Conservation (phyloP, 35 echinoderm and acorn worm genomes). For the Ophiothrix spiculata region DNA sequence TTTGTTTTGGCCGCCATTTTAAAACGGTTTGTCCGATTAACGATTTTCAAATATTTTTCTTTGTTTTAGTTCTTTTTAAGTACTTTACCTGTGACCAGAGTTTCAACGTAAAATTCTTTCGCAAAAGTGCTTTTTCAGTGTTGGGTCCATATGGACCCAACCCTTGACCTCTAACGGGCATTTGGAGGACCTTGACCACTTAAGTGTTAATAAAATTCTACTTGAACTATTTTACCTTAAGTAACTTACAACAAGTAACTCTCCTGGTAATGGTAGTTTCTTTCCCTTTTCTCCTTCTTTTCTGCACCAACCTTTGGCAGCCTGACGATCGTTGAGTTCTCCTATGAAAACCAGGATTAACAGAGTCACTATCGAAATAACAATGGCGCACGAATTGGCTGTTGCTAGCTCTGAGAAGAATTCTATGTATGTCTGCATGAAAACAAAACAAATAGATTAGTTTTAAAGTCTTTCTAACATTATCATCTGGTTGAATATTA, state of each 20-base stretch:
- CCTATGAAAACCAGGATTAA: constrained; percentile 36
- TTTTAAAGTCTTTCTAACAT: background rate
- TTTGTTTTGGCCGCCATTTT: no score
- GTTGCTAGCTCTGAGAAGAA: constrained; percentile 42
- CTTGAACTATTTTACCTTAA: background rate
- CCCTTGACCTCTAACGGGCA: no score
- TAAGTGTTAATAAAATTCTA: no score
- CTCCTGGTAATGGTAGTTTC: constrained; percentile 62
- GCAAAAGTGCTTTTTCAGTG: no score
- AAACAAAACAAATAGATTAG: background rate
- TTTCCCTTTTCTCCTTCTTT: constrained; percentile 15
- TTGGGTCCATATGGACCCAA: no score
- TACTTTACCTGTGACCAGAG: no score
- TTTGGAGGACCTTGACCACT: no score
- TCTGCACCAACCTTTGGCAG: constrained; percentile 37
- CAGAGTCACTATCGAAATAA: constrained; percentile 32
- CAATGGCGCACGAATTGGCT: constrained; percentile 34
- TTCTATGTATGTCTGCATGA: constrained; percentile 46
- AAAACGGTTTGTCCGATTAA: no score
- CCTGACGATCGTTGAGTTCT: constrained; percentile 52
- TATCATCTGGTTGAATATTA: no score
- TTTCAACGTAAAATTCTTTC: no score
- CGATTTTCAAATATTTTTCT: no score
- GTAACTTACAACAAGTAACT: constrained; percentile 60
- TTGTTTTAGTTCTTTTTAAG: no score